Percentiles rank a stretch among this genome's conserved stretches.
These are phyloP conservation scores for Bujurquina vittata DNA, from an alignment of 2,113 vertebrate genomes.

Conservation along the genomic window DNA sequence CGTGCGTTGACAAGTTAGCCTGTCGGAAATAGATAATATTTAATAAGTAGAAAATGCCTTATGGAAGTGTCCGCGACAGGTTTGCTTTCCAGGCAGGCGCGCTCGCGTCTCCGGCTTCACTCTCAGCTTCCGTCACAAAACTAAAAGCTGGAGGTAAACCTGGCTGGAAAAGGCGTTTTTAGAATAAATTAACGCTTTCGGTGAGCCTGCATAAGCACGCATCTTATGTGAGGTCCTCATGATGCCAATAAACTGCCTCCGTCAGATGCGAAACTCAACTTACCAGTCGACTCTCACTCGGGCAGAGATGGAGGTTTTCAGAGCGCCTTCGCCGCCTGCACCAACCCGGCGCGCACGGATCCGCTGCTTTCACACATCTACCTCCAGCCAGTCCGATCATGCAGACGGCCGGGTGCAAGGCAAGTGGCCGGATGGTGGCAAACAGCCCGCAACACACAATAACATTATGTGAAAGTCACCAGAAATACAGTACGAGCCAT, in stretches of 20 bases:
- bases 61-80: background rate
- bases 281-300: slow-evolving; percentile 60
- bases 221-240: background rate
- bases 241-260: background rate
- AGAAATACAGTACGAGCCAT: slow-evolving; percentile 43
- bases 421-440: background rate
- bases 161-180: background rate
- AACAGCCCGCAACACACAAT: slow-evolving; percentile 10
- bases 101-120: slow-evolving; percentile 6
- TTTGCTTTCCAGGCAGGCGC: background rate
- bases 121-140: slow-evolving; percentile 5
- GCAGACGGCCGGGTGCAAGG: slow-evolving; percentile 5
- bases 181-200: background rate
- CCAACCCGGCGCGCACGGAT: slow-evolving; percentile 12
- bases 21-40: background rate
- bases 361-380: slow-evolving; percentile 31
- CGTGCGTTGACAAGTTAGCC: slow-evolving; percentile 36
- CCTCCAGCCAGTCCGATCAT: slow-evolving; percentile 14
- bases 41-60: background rate
- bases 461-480: slow-evolving; percentile 42
- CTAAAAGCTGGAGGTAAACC: background rate
- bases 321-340: slow-evolving; percentile 35
- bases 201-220: background rate
- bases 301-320: slow-evolving; percentile 47
- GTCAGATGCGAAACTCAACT: slow-evolving; percentile 59